Conservation (phyloP, 2,113 vertebrate genomes). For the Macroglossus sobrinus region DNA sequence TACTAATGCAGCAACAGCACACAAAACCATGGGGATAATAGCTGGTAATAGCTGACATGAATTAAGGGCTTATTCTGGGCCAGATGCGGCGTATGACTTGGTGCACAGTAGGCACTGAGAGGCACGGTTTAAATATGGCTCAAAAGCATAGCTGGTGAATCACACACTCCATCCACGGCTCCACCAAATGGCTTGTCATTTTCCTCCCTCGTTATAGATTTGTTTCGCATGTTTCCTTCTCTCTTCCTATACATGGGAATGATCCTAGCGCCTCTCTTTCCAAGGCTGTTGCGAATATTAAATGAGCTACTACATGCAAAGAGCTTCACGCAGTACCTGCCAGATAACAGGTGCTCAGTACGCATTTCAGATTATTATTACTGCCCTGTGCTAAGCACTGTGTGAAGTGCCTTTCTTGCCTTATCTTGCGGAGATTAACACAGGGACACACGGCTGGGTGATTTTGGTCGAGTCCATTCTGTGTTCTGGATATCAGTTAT, state of each 20-base stretch:
- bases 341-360: background rate
- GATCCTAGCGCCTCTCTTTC: too few relatives aligned
- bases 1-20: background rate
- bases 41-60: background rate
- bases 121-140: background rate
- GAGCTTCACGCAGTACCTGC: too few relatives aligned
- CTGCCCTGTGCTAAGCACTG: too few relatives aligned
- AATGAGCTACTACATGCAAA: background rate
- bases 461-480: too few relatives aligned
- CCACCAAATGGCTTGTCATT: background rate
- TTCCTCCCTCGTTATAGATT: background rate
- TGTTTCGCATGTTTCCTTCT: background rate
- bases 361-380: rapidly evolving
- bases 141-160: background rate
- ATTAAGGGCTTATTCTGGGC: background rate
- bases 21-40: background rate
- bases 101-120: background rate
- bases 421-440: background rate
- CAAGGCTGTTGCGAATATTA: background rate
- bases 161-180: too few relatives aligned
- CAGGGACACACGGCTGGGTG: background rate
- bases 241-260: background rate
- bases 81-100: background rate
- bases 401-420: background rate
- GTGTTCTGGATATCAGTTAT: background rate